phyloP scores from a whole-genome alignment of 1,140 invertebrate genomes.

The Camponotus pennsylvanicus region DNA sequence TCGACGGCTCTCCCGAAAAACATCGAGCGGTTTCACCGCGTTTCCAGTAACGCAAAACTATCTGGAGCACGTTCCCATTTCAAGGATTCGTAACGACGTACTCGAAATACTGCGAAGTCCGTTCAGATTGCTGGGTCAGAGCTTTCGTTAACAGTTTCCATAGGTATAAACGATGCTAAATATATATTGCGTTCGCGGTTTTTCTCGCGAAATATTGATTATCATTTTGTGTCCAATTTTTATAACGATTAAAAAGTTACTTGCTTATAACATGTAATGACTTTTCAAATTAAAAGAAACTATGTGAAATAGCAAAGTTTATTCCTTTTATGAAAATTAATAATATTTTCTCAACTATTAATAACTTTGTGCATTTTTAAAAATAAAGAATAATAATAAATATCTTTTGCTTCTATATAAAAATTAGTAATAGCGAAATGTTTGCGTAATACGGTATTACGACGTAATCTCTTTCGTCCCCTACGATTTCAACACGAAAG shows the following conservation, averaged over 20 bases:
- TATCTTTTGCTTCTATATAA: not conserved
- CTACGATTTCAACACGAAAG: constrained; percentile 24
- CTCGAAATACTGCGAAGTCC: constrained; percentile 22
- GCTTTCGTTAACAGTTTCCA: constrained; percentile 41
- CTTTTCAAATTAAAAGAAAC: not conserved
- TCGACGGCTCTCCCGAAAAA: not conserved
- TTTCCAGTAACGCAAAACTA: constrained; percentile 20
- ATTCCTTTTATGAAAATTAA: not conserved
- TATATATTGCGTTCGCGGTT: constrained; percentile 4
- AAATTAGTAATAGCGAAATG: constrained; percentile 15
- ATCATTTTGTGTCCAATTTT: not conserved
- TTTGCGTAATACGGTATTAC: constrained; percentile 3
- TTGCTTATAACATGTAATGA: not conserved
- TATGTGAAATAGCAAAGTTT: not conserved
- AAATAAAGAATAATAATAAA: not conserved
- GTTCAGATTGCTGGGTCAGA: constrained; percentile 32
- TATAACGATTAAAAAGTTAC: not conserved
- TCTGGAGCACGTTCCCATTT: constrained; percentile 25
- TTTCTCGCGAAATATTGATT: not conserved
- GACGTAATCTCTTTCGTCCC: not conserved
- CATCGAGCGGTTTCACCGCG: not conserved
- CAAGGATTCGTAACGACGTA: constrained; percentile 32
- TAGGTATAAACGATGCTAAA: not conserved
- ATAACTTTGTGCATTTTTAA: not conserved
- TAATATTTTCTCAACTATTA: not conserved